These are phyloP conservation scores for Jacana jacana DNA, from an alignment of 2,113 vertebrate genomes.

Conservation along the genomic window DNA sequence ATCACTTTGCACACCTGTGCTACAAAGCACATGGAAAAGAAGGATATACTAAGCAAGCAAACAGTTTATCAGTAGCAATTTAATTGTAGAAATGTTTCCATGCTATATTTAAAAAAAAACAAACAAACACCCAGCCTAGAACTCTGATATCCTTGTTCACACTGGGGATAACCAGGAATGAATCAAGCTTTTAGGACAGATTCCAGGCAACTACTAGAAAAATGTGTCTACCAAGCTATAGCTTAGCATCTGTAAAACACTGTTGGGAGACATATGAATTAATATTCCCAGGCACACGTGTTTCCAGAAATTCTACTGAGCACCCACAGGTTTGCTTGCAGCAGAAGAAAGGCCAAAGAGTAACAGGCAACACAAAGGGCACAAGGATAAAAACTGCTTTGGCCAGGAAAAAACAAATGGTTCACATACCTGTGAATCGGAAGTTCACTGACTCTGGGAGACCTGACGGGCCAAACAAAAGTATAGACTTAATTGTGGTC, in stretches of 20 bases:
- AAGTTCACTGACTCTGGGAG: slow-evolving; percentile 90
- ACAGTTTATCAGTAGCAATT: background rate
- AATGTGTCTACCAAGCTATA: background rate
- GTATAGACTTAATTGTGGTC: background rate
- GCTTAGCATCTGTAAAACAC: background rate
- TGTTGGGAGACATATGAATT: background rate
- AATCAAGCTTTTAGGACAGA: background rate
- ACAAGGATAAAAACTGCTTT: background rate
- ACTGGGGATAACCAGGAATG: background rate
- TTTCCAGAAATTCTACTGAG: background rate
- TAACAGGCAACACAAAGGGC: background rate
- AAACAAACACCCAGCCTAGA: background rate
- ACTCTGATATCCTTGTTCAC: background rate
- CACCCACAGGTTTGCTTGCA: background rate
- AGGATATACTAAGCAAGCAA: background rate
- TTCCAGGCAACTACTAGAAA: background rate
- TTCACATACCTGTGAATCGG: slow-evolving; percentile 89
- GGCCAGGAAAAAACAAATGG: background rate
- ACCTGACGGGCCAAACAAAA: slow-evolving; percentile 72
- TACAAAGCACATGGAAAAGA: background rate
- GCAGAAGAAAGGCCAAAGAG: background rate
- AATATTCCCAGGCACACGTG: background rate
- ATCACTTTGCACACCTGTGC: background rate
- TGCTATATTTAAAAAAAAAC: background rate
- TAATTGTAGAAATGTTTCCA: background rate